These are phyloP conservation scores for Argopecten irradians DNA, from an alignment of 1,140 invertebrate species.

Conservation along the genomic window DNA sequence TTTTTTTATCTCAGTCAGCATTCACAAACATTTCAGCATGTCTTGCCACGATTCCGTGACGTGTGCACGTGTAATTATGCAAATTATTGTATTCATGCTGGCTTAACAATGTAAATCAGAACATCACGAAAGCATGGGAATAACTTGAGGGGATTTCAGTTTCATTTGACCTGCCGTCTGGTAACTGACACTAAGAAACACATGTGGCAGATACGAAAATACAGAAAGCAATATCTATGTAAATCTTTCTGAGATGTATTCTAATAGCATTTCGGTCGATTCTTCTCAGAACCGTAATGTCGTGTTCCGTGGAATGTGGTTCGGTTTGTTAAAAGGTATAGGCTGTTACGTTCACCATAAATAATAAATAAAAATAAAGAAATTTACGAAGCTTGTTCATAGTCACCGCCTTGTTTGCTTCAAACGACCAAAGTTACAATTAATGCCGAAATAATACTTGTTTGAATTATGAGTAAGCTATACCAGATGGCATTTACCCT, in stretches of 20 bases:
- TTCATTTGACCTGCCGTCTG: background rate
- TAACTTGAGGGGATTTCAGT: background rate
- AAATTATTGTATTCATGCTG: background rate
- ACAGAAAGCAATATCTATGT: background rate
- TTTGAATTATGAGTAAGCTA: background rate
- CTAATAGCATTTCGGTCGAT: background rate
- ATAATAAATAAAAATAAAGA: background rate
- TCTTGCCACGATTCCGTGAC: background rate
- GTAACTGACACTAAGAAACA: background rate
- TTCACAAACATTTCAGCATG: background rate
- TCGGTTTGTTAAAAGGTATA: background rate
- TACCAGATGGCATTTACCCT: background rate
- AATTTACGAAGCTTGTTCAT: background rate
- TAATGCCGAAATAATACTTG: background rate
- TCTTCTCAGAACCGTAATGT: background rate
- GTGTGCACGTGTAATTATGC: slow-evolving; percentile 20
- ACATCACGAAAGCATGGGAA: background rate
- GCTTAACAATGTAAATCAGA: background rate
- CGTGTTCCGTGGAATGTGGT: background rate
- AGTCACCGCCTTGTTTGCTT: background rate
- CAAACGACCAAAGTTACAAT: background rate
- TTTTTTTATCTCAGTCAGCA: background rate
- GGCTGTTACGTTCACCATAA: background rate
- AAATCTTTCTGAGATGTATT: background rate
- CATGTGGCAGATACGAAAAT: background rate